Conservation (phyloP, 1,140 invertebrate species). For the Nautilus pompilius region DNA sequence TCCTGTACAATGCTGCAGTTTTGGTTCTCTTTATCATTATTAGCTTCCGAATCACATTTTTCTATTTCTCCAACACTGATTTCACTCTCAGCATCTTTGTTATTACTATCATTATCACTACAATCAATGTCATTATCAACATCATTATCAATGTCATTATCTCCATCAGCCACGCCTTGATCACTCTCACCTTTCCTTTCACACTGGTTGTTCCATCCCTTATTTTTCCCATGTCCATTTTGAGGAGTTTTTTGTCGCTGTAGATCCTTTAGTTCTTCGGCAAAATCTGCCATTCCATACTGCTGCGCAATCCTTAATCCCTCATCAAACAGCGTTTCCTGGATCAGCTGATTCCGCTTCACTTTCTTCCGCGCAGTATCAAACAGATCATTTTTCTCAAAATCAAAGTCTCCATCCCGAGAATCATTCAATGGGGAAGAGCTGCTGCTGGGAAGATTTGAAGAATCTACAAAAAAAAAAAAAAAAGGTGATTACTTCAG, state of each 20-base stretch:
- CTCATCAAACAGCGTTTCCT: conserved; percentile 50
- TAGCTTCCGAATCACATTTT: background rate
- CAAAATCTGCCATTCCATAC: conserved; percentile 52
- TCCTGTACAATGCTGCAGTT: background rate
- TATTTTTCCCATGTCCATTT: background rate
- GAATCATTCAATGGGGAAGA: conserved; percentile 21
- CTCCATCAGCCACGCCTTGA: background rate
- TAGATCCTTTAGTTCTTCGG: conserved; percentile 40
- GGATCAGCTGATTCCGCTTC: conserved; percentile 8
- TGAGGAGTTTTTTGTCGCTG: conserved; percentile 12
- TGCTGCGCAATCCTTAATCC: conserved; percentile 51
- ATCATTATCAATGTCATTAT: background rate
- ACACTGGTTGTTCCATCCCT: background rate
- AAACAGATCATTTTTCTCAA: conserved; percentile 4
- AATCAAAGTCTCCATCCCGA: conserved; percentile 16
- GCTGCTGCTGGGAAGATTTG: conserved; percentile 18
- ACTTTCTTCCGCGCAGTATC: conserved; percentile 7
- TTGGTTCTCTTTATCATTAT: background rate
- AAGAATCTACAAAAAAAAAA: conserved; percentile 19
- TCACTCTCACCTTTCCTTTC: background rate
- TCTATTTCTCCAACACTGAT: background rate
- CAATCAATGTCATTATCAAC: background rate
- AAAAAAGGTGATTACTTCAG: too few relatives aligned
- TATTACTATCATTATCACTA: background rate
- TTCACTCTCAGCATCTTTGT: background rate